These are phyloP conservation scores for Euzetes globulus DNA, from an alignment of 2,888 invertebrate genomes.

Conservation along the genomic window DNA sequence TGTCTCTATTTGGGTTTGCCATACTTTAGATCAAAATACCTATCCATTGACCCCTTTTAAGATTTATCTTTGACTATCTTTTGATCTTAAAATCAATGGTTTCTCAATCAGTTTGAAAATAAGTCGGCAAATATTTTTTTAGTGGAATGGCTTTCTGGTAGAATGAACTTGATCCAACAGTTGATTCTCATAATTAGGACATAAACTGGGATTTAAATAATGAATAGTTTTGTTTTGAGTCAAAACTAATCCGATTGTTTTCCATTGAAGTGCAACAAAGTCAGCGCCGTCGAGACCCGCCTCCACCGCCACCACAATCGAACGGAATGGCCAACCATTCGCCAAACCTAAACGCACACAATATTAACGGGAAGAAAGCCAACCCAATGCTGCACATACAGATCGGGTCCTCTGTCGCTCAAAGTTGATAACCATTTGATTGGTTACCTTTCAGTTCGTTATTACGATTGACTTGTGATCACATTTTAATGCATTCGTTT, in stretches of 20 bases:
- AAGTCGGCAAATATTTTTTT: too few relatives aligned
- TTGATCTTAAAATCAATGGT: too few relatives aligned
- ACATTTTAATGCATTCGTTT: background rate
- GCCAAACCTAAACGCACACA: constrained; percentile 18
- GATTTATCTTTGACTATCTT: too few relatives aligned
- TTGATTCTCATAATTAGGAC: too few relatives aligned
- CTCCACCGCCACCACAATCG: constrained; percentile 28
- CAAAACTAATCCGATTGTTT: background rate
- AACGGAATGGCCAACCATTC: constrained; percentile 1
- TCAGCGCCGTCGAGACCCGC: constrained; percentile 33
- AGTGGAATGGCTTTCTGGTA: too few relatives aligned
- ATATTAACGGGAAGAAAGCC: constrained; percentile 1
- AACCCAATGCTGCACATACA: constrained; percentile 18
- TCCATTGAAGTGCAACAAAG: constrained; percentile 23
- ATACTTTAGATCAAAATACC: too few relatives aligned
- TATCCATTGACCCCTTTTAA: too few relatives aligned
- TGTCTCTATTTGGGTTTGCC: too few relatives aligned
- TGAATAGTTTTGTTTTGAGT: background rate
- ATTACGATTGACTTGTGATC: background rate
- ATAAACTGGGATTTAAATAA: too few relatives aligned
- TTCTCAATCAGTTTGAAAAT: too few relatives aligned
- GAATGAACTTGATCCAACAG: too few relatives aligned
- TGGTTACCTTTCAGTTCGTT: background rate
- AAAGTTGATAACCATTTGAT: constrained; percentile 21
- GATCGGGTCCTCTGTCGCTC: constrained; percentile 4